Percentiles rank a stretch among this genome's conserved stretches.
Evolutionary conservation across 1,140 invertebrate species (phyloP).

Genomic region (Coelopa frigida): DNA sequence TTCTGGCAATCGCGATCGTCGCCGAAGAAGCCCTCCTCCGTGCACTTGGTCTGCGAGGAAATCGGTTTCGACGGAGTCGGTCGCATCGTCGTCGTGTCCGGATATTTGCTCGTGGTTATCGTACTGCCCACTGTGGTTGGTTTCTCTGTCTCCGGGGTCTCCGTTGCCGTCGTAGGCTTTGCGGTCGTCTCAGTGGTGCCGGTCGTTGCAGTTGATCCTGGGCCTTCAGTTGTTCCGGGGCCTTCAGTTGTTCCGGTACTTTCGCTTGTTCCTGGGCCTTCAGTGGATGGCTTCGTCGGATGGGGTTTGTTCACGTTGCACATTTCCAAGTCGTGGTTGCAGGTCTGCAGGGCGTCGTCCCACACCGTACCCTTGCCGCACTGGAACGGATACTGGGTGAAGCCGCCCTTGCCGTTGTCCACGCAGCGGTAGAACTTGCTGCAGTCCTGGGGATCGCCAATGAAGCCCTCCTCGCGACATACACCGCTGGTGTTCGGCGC

Average conservation of each 20-base stretch:
- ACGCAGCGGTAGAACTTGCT: slow-evolving; percentile 64
- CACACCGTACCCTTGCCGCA: slow-evolving; percentile 60
- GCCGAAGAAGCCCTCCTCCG: slow-evolving; percentile 52
- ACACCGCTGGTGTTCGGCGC: slow-evolving; percentile 8
- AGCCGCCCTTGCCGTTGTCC: slow-evolving; percentile 48
- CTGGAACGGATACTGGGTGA: slow-evolving; percentile 52
- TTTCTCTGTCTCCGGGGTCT: background rate
- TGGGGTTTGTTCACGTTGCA: slow-evolving; percentile 27
- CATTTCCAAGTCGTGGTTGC: slow-evolving; percentile 51
- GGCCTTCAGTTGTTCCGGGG: slow-evolving; percentile 1
- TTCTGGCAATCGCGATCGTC: slow-evolving; percentile 54
- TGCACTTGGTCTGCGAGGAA: slow-evolving; percentile 28
- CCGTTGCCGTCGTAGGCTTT: slow-evolving; percentile 10
- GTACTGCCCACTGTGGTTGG: slow-evolving; percentile 1
- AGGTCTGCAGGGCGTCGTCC: slow-evolving; percentile 52
- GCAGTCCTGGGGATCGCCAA: slow-evolving; percentile 49
- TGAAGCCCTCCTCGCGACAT: slow-evolving; percentile 27
- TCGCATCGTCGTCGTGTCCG: slow-evolving; percentile 9
- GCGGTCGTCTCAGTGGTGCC: background rate
- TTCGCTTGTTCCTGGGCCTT: background rate
- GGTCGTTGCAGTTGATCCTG: background rate
- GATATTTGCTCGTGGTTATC: too few relatives aligned
- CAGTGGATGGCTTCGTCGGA: too few relatives aligned
- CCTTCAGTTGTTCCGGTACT: background rate
- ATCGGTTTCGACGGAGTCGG: slow-evolving; percentile 12